Conservation (phyloP, 2,888 invertebrate species). For the Rhyacophila evoluta region DNA sequence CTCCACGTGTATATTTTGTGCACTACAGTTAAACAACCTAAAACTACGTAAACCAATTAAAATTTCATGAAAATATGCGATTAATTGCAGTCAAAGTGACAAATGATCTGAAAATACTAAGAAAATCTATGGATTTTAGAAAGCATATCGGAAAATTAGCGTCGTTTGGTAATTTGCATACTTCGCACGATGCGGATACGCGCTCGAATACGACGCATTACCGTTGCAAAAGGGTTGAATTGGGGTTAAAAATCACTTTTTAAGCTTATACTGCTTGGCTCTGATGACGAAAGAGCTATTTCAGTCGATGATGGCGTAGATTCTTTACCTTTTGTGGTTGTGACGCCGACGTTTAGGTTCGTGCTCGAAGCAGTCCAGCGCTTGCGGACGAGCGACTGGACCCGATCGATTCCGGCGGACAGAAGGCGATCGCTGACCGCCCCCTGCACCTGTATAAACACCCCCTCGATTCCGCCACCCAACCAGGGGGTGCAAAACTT, state of each 20-base stretch:
- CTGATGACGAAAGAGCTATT: neutral
- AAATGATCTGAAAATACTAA: neutral
- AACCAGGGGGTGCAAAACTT: neutral
- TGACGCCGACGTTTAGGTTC: neutral
- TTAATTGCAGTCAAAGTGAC: neutral
- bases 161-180: constrained; percentile 34
- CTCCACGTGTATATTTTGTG: neutral
- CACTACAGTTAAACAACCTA: neutral
- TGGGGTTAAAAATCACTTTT: neutral
- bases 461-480: constrained; percentile 15
- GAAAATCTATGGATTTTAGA: neutral
- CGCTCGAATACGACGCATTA: neutral
- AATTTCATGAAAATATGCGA: neutral
- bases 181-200: constrained; percentile 26
- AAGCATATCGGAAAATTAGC: neutral
- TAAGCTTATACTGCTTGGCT: neutral
- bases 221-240: neutral
- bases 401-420: constrained; percentile 54
- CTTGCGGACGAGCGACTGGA: constrained; percentile 50
- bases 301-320: constrained; percentile 11
- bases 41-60: neutral
- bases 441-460: constrained; percentile 41
- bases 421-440: constrained; percentile 53
- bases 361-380: constrained; percentile 32
- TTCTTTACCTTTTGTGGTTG: neutral